Percentiles rank a stretch among this genome's conserved stretches.
These are phyloP conservation scores for Neomonachus schauinslandi DNA, from an alignment of 2,113 vertebrate species.

Conservation along the genomic window DNA sequence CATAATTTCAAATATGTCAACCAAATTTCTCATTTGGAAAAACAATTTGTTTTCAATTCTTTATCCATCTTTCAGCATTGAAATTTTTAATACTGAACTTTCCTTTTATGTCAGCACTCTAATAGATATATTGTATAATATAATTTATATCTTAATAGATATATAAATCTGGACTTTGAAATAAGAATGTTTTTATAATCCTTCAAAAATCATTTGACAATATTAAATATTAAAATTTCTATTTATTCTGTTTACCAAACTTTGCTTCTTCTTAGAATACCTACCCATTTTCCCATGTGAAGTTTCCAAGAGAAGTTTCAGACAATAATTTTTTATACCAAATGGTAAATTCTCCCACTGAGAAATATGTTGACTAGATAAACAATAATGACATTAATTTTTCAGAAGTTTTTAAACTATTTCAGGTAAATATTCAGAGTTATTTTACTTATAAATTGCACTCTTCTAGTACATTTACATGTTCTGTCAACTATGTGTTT, in stretches of 20 bases:
- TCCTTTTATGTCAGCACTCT: neutral
- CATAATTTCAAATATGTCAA: neutral
- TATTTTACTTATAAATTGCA: neutral
- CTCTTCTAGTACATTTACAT: neutral
- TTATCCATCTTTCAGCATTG: neutral
- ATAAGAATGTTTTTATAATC: neutral
- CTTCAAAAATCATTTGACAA: neutral
- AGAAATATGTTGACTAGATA: neutral
- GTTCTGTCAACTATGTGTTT: neutral
- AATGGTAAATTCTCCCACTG: neutral
- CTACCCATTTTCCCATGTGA: neutral
- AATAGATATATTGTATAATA: neutral
- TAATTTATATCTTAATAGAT: neutral
- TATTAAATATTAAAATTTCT: neutral
- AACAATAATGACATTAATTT: neutral
- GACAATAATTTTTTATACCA: neutral
- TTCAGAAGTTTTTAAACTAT: neutral
- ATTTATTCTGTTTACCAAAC: neutral
- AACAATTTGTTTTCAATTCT: neutral
- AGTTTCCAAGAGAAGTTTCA: neutral
- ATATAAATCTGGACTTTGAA: neutral
- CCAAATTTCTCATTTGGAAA: neutral
- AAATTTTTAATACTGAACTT: neutral
- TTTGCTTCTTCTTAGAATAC: neutral
- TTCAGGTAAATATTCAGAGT: conserved; percentile 38